These are phyloP conservation scores for Zygothrica quintamaculata DNA, from an alignment of 2,888 invertebrate genomes.

Conservation along the genomic window DNA sequence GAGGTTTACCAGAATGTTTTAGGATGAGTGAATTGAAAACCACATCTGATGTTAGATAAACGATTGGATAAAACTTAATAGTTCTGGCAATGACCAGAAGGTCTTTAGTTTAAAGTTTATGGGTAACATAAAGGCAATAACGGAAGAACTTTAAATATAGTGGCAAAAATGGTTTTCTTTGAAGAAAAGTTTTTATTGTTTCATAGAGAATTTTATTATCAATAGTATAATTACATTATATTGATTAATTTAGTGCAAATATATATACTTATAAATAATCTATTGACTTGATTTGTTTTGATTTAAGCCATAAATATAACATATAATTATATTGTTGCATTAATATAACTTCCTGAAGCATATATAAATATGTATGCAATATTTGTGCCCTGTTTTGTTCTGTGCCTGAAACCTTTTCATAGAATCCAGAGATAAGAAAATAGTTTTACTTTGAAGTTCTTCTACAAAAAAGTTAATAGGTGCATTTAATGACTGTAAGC, in stretches of 20 bases:
- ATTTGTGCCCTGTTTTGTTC: slow-evolving; percentile 46
- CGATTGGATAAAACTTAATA: neutral
- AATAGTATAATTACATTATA: slow-evolving; percentile 24
- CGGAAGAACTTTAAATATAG: too few species aligned
- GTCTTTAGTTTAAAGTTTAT: neutral
- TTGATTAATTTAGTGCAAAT: slow-evolving; percentile 40
- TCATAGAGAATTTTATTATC: slow-evolving; percentile 32
- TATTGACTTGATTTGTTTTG: slow-evolving; percentile 9
- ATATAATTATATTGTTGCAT: neutral
- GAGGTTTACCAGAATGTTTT: neutral
- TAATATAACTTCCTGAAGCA: neutral
- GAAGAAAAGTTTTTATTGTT: slow-evolving; percentile 44
- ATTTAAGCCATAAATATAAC: neutral
- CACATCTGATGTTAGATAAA: slow-evolving; percentile 28
- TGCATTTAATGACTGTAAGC: slow-evolving; percentile 24
- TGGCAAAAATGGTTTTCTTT: neutral
- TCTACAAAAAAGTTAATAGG: slow-evolving; percentile 6
- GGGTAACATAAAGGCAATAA: too few species aligned
- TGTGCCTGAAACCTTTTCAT: slow-evolving; percentile 41
- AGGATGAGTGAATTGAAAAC: slow-evolving; percentile 5
- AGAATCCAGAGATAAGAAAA: slow-evolving; percentile 12
- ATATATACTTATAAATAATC: slow-evolving; percentile 27
- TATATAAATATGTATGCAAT: slow-evolving; percentile 11
- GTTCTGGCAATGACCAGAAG: neutral
- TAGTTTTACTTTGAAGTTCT: slow-evolving; percentile 6